These are phyloP conservation scores for Neopelma chrysocephalum DNA, from an alignment of 2,797 vertebrate genomes.

Conservation along the genomic window DNA sequence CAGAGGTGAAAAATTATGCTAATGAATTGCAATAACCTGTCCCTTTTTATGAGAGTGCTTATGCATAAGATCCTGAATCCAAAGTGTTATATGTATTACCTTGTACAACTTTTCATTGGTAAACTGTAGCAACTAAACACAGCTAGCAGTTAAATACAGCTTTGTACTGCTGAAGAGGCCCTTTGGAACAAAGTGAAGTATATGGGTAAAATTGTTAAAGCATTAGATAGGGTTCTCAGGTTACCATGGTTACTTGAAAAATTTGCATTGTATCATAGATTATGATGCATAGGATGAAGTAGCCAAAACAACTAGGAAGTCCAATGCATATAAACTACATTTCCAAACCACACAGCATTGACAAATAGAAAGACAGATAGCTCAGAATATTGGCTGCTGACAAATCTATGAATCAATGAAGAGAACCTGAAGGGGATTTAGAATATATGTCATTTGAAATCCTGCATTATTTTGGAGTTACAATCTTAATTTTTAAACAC, in stretches of 20 bases:
- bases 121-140: conserved; percentile 40
- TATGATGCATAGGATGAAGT: conserved; percentile 69
- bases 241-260: conserved; percentile 76
- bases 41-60: conserved; percentile 48
- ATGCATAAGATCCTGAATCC: conserved; percentile 3
- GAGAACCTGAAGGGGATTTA: background rate
- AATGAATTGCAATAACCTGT: conserved; percentile 69
- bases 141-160: conserved; percentile 52
- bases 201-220: conserved; percentile 50
- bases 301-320: conserved; percentile 62
- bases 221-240: conserved; percentile 52
- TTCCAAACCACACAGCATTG: background rate
- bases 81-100: conserved; percentile 53
- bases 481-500: conserved; percentile 15
- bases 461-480: background rate
- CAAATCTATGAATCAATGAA: conserved; percentile 37
- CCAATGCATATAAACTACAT: conserved; percentile 45
- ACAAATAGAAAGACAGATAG: conserved; percentile 38
- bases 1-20: conserved; percentile 69
- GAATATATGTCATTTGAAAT: background rate
- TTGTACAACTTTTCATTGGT: conserved; percentile 55
- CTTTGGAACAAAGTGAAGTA: conserved; percentile 55
- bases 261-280: conserved; percentile 65
- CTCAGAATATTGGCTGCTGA: conserved; percentile 14
- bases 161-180: conserved; percentile 55